Evolutionary conservation across 2,888 invertebrate genomes (phyloP).

Genomic region (Acleris cristana): DNA sequence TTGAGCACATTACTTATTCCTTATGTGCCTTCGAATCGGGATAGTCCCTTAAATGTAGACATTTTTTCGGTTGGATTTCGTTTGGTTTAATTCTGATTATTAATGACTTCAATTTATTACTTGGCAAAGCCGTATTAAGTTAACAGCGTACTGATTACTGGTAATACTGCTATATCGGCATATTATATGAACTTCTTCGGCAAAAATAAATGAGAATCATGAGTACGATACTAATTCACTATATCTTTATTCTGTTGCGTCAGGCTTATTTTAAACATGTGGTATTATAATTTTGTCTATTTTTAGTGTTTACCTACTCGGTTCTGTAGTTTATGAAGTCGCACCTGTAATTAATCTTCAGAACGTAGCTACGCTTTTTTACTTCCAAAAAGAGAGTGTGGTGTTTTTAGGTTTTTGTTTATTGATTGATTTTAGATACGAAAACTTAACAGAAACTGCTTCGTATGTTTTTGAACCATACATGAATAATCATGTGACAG

Average conservation of each 20-base stretch:
- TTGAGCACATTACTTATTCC: constrained; percentile 82
- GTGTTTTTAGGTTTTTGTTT: too few relatives aligned
- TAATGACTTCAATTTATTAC: constrained; percentile 33
- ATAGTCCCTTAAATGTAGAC: constrained; percentile 65
- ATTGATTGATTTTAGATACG: too few relatives aligned
- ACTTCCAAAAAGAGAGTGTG: too few relatives aligned
- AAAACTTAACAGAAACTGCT: too few relatives aligned
- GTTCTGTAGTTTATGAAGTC: constrained; percentile 23
- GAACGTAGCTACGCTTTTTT: background rate
- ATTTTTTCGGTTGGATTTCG: constrained; percentile 53
- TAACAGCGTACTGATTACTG: background rate
- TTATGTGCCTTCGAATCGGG: constrained; percentile 72
- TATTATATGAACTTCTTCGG: background rate
- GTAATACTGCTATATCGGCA: background rate
- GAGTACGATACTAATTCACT: background rate
- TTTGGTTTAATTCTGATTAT: constrained; percentile 42
- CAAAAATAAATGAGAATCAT: background rate
- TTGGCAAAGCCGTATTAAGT: constrained; percentile 3
- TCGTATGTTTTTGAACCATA: too few relatives aligned
- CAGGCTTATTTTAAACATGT: background rate
- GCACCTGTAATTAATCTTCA: constrained; percentile 26
- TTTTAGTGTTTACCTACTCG: constrained; percentile 1
- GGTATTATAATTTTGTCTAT: background rate
- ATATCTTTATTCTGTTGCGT: background rate
- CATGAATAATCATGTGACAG: background rate